Base-by-base conservation (phyloP, 2,888 invertebrate species). In the Amiota communis region DNA sequence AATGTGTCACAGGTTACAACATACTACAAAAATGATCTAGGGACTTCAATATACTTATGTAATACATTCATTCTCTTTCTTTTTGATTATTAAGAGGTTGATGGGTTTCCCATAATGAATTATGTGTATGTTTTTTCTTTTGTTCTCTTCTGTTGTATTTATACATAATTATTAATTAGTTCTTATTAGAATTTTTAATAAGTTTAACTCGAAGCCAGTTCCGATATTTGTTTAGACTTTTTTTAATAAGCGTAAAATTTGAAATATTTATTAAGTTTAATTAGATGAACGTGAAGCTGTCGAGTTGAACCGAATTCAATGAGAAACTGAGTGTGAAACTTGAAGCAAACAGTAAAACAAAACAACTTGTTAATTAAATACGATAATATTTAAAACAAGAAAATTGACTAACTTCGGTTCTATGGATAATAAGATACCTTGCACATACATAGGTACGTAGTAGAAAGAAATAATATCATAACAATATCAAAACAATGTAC, bases 311-410 rank as follows among this genome's bases (percentile, higher is more conserved):
- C 36, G 36, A 36, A 36, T 36, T 36, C 36, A 36, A 36, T 59
- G 59, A 59, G 59, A 20, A 59, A 36, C n/a, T 56, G 56, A 46
- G 64, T 46, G 64, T 64, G 48, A 65, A 65, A 65, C 48, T 15
- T 13, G 64, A 47, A 65, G 49, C 65, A 49, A 59, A 59, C 1
- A 59, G 9, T 6, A 15, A 23, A n/a, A 17, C 1, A 59, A 59
- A 15, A 17, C 56, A 56, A 56, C 56, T 9, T 2, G 17, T 59
- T 17, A 59, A 59, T 59, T 59, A 17, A 36, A 36, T 36, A 36
- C 36, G 36, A 36, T 36, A 36, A 36, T 36, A 36, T 36, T 36
- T 36, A 36, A 36, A 36, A 36, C 6, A 36, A 36, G 8, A 36
- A 6, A 36, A 36, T 4, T 36, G 2, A 36, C 36, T 36, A 4